These are phyloP conservation scores for Cyprinodon variegatus DNA, from an alignment of 2,113 vertebrate genomes.

Conservation along the genomic window DNA sequence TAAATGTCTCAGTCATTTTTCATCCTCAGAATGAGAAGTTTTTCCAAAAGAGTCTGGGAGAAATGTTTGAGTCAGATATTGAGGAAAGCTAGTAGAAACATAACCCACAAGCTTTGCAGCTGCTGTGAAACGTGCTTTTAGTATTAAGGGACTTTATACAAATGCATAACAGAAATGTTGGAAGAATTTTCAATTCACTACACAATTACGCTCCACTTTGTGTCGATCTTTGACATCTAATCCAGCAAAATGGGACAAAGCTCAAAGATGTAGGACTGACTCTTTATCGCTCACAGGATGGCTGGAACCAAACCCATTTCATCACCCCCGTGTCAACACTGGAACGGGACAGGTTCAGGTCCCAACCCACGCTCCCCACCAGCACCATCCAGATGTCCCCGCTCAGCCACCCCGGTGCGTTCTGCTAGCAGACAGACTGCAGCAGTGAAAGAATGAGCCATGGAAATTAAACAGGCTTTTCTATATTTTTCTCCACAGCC, in stretches of 20 bases:
- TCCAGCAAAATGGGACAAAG: background rate
- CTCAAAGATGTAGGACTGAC: background rate
- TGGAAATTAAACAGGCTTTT: conserved; percentile 46
- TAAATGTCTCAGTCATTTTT: no score
- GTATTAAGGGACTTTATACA: no score
- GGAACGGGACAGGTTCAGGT: conserved; percentile 94
- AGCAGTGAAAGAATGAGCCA: conserved; percentile 42
- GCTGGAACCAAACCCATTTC: conserved; percentile 99
- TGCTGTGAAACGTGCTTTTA: no score
- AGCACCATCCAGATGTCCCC: conserved; percentile 93
- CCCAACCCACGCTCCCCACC: conserved; percentile 91
- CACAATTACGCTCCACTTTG: background rate
- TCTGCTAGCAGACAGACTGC: conserved; percentile 29
- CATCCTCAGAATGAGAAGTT: no score
- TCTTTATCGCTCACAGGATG: conserved; percentile 82
- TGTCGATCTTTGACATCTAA: background rate
- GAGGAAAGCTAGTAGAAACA: no score
- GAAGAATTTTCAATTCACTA: no score
- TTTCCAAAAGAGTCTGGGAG: no score
- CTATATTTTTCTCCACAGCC: conserved; percentile 75
- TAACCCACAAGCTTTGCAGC: no score
- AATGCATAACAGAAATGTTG: no score
- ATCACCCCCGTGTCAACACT: conserved; percentile 95
- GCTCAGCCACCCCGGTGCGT: conserved; percentile 90
- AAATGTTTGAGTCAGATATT: no score